Percentiles rank a stretch among this genome's conserved stretches.
Evolutionary conservation across 2,113 vertebrate genomes (phyloP).

Genomic region (Callaeas wilsoni): DNA sequence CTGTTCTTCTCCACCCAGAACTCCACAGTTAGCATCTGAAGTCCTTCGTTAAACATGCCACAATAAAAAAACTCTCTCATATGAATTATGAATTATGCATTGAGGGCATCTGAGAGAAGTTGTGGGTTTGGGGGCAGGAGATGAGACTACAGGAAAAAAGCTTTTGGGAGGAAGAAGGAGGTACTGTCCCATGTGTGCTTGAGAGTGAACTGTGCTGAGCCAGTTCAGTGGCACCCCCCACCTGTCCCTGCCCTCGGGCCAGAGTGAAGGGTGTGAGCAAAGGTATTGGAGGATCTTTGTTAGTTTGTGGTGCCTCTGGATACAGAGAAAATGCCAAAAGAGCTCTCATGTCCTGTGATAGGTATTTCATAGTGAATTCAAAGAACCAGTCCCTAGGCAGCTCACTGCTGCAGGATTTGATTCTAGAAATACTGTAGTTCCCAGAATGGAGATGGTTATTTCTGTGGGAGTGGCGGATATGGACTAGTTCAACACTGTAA

Average conservation of each 20-base stretch:
- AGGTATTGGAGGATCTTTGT: not conserved
- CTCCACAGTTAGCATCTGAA: not conserved
- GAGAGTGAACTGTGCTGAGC: not conserved
- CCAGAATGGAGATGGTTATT: not conserved
- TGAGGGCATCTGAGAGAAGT: not conserved
- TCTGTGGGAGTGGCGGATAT: not conserved
- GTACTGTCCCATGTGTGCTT: not conserved
- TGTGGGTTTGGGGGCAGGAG: not conserved
- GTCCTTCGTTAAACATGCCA: not conserved
- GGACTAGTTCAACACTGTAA: not conserved
- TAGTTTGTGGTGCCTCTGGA: not conserved
- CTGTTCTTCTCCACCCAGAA: not conserved
- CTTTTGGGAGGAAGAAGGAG: not conserved
- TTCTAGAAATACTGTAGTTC: not conserved
- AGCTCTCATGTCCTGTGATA: not conserved
- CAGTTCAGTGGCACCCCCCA: not conserved
- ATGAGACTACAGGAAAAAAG: not conserved
- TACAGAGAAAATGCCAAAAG: not conserved
- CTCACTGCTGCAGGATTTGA: not conserved
- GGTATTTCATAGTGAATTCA: not conserved
- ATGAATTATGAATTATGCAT: not conserved
- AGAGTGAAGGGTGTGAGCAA: not conserved
- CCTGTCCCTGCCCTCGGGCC: not conserved
- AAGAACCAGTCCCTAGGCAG: not conserved
- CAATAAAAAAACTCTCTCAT: not conserved